A percentile compares a stretch with the other conserved stretches of the same genome.
Evolutionary conservation across 2,888 invertebrate species (phyloP).

Genomic region (Apocheima hispidaria): DNA sequence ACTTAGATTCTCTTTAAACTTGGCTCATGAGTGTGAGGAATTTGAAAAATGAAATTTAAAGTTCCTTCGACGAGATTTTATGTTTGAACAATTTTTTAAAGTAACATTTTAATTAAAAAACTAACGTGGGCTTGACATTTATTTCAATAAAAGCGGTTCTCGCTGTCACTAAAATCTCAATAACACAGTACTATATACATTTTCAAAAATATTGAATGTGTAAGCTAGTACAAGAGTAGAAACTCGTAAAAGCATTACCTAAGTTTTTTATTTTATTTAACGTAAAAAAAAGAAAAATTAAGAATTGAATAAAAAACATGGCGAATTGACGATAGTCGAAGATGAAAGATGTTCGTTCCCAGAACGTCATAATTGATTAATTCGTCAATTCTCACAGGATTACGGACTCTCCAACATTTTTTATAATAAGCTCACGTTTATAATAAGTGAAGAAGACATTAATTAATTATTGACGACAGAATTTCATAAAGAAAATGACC

Average conservation of each 20-base stretch:
- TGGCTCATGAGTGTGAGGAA: conserved; percentile 6
- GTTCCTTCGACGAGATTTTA: background rate
- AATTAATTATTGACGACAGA: conserved; percentile 21
- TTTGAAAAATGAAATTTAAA: conserved; percentile 1
- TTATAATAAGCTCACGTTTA: conserved; percentile 16
- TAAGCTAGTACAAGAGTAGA: too few relatives aligned
- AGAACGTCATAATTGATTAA: conserved; percentile 7
- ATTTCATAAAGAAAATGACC: conserved; percentile 20
- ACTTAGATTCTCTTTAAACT: conserved; percentile 17
- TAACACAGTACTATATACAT: too few relatives aligned
- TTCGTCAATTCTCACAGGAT: background rate
- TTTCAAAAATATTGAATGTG: too few relatives aligned
- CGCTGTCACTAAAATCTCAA: too few relatives aligned
- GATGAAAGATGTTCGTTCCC: background rate
- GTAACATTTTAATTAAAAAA: too few relatives aligned
- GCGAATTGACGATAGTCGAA: background rate
- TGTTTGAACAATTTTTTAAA: too few relatives aligned
- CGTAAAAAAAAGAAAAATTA: background rate
- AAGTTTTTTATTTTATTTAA: too few relatives aligned
- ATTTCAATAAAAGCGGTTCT: too few relatives aligned
- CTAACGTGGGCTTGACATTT: too few relatives aligned
- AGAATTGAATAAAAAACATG: background rate
- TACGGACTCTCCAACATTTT: conserved; percentile 3
- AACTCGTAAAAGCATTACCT: too few relatives aligned
- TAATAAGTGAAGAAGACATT: conserved; percentile 4